A percentile compares a stretch with the other conserved stretches of the same genome.
phyloP scores from a whole-genome alignment of 23 tunicate species.

The Ascidia mentula region DNA sequence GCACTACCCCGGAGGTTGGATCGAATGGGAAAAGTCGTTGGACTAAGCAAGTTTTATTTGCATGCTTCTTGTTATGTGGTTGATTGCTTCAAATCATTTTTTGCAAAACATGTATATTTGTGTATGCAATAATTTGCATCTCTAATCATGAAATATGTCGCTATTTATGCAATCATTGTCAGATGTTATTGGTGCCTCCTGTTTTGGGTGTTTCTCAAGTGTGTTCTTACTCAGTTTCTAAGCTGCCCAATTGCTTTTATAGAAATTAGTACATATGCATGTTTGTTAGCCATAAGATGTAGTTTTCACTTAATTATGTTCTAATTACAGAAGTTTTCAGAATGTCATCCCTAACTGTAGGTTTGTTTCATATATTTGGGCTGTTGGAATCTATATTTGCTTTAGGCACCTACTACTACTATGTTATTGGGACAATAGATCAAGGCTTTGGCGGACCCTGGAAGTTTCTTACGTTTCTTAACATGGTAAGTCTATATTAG shows the following conservation, averaged over 20 bases:
- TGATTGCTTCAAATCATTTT: too few relatives aligned
- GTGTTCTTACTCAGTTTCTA: too few relatives aligned
- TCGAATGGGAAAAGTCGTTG: constrained; percentile 26
- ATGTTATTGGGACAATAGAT: background rate
- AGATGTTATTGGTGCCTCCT: too few relatives aligned
- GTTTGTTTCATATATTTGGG: constrained; percentile 33
- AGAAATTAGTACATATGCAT: background rate
- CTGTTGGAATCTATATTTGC: constrained; percentile 36
- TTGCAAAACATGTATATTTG: too few relatives aligned
- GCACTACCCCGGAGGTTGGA: constrained; percentile 71
- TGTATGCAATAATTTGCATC: too few relatives aligned
- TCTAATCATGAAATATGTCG: too few relatives aligned
- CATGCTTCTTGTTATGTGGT: too few relatives aligned
- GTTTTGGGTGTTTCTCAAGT: too few relatives aligned
- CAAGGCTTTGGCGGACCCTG: constrained; percentile 47
- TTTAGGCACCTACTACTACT: constrained; percentile 2
- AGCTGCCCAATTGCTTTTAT: too few relatives aligned
- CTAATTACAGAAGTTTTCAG: background rate
- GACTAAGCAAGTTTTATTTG: too few relatives aligned
- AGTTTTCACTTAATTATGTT: background rate
- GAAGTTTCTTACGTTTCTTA: constrained; percentile 49
- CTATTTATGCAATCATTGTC: too few relatives aligned
- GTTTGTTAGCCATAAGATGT: background rate
- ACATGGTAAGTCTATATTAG: constrained; percentile 18
- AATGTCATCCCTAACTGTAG: background rate